Conservation (phyloP, 2,113 vertebrate genomes). For the Microcebus ravelobensis region DNA sequence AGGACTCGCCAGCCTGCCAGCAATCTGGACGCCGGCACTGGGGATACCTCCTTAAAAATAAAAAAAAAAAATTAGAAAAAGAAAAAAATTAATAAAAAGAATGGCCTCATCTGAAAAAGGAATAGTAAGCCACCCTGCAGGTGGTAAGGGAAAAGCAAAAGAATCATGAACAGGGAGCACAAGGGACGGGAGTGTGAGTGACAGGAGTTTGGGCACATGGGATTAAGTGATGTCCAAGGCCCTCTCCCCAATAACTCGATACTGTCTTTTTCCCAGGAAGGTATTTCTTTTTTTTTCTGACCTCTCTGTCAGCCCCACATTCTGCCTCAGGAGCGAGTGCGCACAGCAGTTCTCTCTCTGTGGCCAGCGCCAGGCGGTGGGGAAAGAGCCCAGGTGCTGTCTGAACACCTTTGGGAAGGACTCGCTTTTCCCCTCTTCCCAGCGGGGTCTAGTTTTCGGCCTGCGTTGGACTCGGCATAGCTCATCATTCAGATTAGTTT, state of each 20-base stretch:
- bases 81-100: background rate
- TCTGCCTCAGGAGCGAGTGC: background rate
- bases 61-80: too few relatives aligned
- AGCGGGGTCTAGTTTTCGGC: background rate
- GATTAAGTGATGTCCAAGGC: too few relatives aligned
- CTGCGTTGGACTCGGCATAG: background rate
- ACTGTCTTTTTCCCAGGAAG: background rate
- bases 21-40: too few relatives aligned
- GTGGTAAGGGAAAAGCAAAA: background rate
- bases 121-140: background rate
- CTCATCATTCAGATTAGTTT: background rate
- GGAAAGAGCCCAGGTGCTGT: background rate
- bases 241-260: background rate
- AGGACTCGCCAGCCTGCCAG: too few relatives aligned
- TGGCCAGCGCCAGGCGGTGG: background rate
- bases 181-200: too few relatives aligned
- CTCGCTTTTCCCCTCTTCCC: background rate
- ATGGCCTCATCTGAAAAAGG: background rate
- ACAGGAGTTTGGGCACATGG: background rate
- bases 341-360: background rate
- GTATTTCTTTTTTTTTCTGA: background rate
- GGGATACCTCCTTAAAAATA: too few relatives aligned
- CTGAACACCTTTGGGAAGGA: background rate
- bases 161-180: accelerated
- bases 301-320: background rate